Conservation (phyloP, 2,888 invertebrate genomes). For the Agrotis ipsilon region DNA sequence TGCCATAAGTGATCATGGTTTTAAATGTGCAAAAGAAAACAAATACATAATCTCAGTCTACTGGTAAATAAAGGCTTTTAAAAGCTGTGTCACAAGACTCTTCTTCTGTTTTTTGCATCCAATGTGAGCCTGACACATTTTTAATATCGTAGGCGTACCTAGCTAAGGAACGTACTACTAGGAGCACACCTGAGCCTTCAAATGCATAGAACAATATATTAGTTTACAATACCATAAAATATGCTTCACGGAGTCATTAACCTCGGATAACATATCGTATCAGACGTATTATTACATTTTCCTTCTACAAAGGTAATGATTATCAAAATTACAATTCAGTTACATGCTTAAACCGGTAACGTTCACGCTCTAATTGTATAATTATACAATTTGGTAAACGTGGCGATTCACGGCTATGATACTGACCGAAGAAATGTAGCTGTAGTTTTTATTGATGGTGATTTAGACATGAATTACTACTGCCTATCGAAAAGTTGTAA, state of each 20-base stretch:
- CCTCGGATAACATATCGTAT: conserved; percentile 41
- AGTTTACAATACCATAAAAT: conserved; percentile 10
- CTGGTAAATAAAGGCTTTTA: background rate
- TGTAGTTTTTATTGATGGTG: conserved; percentile 29
- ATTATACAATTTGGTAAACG: conserved; percentile 78
- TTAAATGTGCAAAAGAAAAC: no score
- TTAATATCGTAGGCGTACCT: background rate
- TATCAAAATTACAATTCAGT: conserved; percentile 73
- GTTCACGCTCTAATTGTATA: conserved; percentile 80
- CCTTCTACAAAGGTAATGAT: conserved; percentile 59
- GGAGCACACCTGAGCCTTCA: background rate
- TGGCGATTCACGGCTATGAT: conserved; percentile 62
- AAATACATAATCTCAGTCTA: no score
- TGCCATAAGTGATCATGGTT: background rate
- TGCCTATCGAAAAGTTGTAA: background rate
- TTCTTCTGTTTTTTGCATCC: background rate
- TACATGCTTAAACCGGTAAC: conserved; percentile 70
- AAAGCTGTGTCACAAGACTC: background rate
- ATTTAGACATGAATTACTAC: conserved; percentile 11
- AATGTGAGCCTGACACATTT: background rate
- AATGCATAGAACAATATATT: background rate
- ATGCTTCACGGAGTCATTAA: conserved; percentile 40
- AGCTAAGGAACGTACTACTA: background rate
- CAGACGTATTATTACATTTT: conserved; percentile 36
- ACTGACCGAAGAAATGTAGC: conserved; percentile 36